A percentile compares a stretch with the other conserved stretches of the same genome.
phyloP scores from a whole-genome alignment of 2,888 invertebrate species.

The Sarcophaga variegata region DNA sequence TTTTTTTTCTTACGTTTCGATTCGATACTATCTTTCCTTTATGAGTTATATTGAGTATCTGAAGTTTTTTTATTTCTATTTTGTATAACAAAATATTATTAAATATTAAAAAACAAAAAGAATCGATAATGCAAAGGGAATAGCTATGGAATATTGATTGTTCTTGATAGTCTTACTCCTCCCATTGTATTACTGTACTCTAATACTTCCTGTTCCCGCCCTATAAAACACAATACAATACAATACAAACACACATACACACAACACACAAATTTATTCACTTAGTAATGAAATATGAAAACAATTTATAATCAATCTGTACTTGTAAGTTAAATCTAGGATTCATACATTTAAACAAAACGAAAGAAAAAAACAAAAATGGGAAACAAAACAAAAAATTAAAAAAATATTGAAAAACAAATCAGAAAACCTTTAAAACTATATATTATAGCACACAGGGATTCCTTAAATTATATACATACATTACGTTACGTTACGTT shows the following conservation, averaged over 20 bases:
- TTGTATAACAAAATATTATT: not conserved
- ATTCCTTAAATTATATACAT: constrained; percentile 54
- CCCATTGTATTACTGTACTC: not conserved
- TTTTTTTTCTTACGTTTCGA: constrained; percentile 9
- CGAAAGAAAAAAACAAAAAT: constrained; percentile 28
- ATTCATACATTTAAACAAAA: constrained; percentile 59
- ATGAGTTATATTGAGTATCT: too few relatives aligned
- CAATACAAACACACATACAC: constrained; percentile 15
- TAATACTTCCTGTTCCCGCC: constrained; percentile 19
- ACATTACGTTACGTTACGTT: constrained; percentile 17
- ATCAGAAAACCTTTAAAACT: constrained; percentile 7
- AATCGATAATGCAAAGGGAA: not conserved
- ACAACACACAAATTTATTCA: constrained; percentile 20
- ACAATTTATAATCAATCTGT: constrained; percentile 64
- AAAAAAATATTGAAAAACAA: constrained; percentile 28
- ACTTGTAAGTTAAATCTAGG: constrained; percentile 66
- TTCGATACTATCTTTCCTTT: too few relatives aligned
- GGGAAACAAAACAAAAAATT: constrained; percentile 52
- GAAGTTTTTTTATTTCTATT: not conserved
- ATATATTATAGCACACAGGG: constrained; percentile 50
- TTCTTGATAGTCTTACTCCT: not conserved
- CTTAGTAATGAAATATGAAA: not conserved
- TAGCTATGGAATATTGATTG: not conserved
- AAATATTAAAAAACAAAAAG: not conserved
- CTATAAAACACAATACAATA: constrained; percentile 2